These are phyloP conservation scores for Hippopotamyrus pictus DNA, from an alignment of 2,797 vertebrate species.

Conservation along the genomic window DNA sequence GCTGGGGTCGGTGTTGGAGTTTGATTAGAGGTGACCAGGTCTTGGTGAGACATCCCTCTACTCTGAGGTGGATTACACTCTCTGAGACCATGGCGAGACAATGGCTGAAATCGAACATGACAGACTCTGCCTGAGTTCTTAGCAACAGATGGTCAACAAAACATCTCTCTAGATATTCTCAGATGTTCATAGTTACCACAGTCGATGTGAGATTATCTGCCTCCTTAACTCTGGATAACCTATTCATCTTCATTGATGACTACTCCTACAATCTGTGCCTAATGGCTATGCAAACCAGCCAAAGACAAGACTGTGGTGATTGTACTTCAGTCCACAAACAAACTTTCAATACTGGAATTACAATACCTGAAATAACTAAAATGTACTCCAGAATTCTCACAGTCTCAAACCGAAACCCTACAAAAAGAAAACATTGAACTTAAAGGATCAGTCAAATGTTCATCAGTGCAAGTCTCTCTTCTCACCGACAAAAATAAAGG, in stretches of 20 bases:
- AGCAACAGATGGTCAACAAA: not conserved
- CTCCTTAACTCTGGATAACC: not conserved
- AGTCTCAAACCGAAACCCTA: not conserved
- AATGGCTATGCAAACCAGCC: not conserved
- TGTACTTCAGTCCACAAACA: not conserved
- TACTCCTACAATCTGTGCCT: not conserved
- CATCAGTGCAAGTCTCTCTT: not conserved
- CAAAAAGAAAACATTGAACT: not conserved
- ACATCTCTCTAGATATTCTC: not conserved
- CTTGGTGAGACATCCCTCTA: not conserved
- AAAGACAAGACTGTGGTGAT: not conserved
- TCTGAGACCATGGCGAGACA: not conserved
- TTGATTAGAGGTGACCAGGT: not conserved
- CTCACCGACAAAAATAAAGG: not conserved
- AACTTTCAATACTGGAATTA: not conserved
- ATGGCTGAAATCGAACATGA: not conserved
- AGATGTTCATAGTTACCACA: not conserved
- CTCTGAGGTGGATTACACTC: not conserved
- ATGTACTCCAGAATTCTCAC: not conserved
- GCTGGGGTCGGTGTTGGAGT: not conserved
- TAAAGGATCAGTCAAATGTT: not conserved
- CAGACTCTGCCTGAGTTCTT: not conserved
- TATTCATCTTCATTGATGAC: not conserved
- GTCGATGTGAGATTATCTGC: not conserved
- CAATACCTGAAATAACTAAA: not conserved